A percentile compares a stretch with the other conserved stretches of the same genome.
These are phyloP conservation scores for Festucalex cinctus DNA, from an alignment of 2,113 vertebrate species.

Conservation along the genomic window DNA sequence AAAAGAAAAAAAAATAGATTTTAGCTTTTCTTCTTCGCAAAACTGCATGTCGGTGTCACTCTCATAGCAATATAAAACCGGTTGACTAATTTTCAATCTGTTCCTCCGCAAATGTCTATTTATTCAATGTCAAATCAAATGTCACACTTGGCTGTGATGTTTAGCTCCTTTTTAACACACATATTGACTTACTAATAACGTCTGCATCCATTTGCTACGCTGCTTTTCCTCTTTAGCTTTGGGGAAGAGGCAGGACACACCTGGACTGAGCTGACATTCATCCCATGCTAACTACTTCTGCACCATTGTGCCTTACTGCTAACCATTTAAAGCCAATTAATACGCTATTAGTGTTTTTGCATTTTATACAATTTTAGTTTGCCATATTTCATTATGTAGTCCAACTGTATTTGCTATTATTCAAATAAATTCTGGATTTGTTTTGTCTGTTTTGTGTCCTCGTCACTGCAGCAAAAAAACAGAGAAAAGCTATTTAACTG, in stretches of 20 bases:
- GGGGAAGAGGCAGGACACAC: no score
- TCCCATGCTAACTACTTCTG: no score
- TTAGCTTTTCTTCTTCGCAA: constrained; percentile 2
- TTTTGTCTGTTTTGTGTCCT: no score
- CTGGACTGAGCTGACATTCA: no score
- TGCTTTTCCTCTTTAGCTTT: not conserved
- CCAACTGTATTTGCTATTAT: no score
- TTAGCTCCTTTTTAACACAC: constrained; percentile 9
- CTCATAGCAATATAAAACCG: not conserved
- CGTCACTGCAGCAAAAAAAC: no score
- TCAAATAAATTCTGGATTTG: no score
- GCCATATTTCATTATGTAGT: not conserved
- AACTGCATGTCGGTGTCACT: not conserved
- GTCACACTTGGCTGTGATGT: not conserved
- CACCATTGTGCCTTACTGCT: no score
- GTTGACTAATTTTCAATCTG: not conserved
- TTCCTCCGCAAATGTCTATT: constrained; percentile 9
- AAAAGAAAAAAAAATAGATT: not conserved
- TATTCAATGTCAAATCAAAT: constrained; percentile 12
- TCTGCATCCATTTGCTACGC: not conserved
- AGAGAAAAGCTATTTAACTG: no score
- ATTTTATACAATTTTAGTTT: not conserved
- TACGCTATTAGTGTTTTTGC: not conserved
- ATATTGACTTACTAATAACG: constrained; percentile 2
- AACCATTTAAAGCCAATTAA: no score